These are phyloP conservation scores for Halichondria panicea DNA, from an alignment of 37 sponge, comb jelly and placozoan genomes.

Conservation along the genomic window DNA sequence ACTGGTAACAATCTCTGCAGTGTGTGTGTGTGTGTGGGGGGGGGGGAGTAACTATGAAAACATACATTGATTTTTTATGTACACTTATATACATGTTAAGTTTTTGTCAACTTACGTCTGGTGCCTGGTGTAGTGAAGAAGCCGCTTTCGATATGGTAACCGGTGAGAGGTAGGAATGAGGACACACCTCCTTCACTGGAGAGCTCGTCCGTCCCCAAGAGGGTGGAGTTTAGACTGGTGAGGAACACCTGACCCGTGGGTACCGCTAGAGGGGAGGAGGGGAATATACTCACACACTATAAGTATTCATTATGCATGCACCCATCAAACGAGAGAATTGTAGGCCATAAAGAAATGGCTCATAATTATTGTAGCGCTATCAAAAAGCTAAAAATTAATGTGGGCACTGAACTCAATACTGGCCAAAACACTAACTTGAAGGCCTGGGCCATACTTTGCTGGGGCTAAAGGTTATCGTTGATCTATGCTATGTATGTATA, in stretches of 20 bases:
- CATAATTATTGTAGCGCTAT: no score
- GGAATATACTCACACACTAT: neutral
- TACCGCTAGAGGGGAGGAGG: neutral
- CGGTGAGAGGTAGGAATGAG: neutral
- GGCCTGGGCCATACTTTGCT: no score
- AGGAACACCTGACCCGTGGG: slow-evolving; percentile 1
- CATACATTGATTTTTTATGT: neutral
- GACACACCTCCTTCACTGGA: neutral
- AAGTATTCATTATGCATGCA: neutral
- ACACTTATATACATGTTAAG: no score
- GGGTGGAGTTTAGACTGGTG: neutral
- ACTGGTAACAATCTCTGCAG: slow-evolving; percentile 39
- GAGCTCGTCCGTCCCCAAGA: neutral
- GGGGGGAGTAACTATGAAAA: no score
- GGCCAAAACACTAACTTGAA: no score
- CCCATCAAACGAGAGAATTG: no score
- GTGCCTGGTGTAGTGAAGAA: slow-evolving; percentile 12
- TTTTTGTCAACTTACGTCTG: no score
- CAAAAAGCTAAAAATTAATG: slow-evolving; percentile 3
- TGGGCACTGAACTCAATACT: no score
- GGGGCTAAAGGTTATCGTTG: no score
- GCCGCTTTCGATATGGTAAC: slow-evolving; percentile 19
- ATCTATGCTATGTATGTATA: no score
- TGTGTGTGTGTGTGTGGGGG: no score
- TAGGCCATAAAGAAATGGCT: no score